phyloP scores from a whole-genome alignment of 2,797 vertebrate species.

The Picus viridis region DNA sequence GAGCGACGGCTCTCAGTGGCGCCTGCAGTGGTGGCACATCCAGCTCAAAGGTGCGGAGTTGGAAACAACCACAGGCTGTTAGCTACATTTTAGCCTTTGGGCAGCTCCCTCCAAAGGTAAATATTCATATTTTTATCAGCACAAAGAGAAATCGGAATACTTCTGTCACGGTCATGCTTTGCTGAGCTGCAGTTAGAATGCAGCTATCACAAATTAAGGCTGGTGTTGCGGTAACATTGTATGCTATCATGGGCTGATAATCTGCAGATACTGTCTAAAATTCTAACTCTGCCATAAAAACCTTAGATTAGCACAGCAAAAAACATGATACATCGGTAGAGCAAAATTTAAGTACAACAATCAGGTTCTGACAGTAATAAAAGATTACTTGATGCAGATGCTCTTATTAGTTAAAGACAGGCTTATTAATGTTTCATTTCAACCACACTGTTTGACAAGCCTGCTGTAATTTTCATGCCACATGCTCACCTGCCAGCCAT shows the following conservation, averaged over 20 bases:
- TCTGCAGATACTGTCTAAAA: neutral
- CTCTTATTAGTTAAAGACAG: neutral
- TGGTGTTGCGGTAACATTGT: neutral
- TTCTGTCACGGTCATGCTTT: neutral
- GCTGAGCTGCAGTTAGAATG: neutral
- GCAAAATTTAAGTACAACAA: neutral
- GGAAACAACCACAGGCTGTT: neutral
- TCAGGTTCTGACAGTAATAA: neutral
- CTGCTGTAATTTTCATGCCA: neutral
- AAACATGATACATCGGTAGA: neutral
- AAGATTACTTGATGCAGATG: neutral
- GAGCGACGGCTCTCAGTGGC: neutral
- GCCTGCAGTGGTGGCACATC: neutral
- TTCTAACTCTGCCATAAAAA: neutral
- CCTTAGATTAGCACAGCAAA: neutral
- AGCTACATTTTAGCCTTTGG: neutral
- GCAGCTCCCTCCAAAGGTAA: neutral
- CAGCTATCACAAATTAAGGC: neutral
- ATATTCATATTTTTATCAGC: neutral
- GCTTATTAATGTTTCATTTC: slow-evolving; percentile 35
- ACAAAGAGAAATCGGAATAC: neutral
- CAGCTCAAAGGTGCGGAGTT: neutral
- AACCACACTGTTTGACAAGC: neutral
- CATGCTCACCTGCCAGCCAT: slow-evolving; percentile 22
- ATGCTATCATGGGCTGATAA: neutral